A percentile compares a stretch with the other conserved stretches of the same genome.
Evolutionary conservation across 2,797 vertebrate genomes (phyloP).

Genomic region (Micromesistius poutassou): DNA sequence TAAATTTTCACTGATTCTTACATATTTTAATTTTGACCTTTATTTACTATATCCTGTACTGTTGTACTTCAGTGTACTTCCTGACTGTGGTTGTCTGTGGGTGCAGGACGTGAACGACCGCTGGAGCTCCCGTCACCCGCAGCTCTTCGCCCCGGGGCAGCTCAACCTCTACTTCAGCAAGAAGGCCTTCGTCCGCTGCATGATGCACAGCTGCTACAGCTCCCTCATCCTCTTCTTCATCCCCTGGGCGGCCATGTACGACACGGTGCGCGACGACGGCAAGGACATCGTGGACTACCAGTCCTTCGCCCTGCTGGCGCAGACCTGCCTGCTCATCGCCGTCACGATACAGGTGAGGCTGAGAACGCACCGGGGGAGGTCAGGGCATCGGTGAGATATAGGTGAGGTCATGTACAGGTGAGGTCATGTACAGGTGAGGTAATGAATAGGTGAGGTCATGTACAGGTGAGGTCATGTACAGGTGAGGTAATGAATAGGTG

Average conservation of each 20-base stretch:
- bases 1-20: no score
- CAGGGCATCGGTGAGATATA: slow-evolving; percentile 83
- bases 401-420: slow-evolving; percentile 76
- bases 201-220: slow-evolving; percentile 87
- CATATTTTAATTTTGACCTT: no score
- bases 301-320: slow-evolving; percentile 88
- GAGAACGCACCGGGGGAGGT: slow-evolving; percentile 68
- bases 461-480: neutral
- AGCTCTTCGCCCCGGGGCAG: slow-evolving; percentile 89
- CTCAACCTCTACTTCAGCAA: slow-evolving; percentile 89
- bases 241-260: slow-evolving; percentile 78
- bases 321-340: slow-evolving; percentile 85
- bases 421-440: neutral
- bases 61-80: no score
- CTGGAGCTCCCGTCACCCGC: slow-evolving; percentile 87
- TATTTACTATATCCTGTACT: no score
- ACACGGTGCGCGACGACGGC: slow-evolving; percentile 79
- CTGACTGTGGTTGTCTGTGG: neutral
- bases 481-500: neutral
- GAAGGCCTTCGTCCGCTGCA: slow-evolving; percentile 81
- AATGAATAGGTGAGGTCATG: neutral
- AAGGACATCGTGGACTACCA: slow-evolving; percentile 87
- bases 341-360: slow-evolving; percentile 83
- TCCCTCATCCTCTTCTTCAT: slow-evolving; percentile 93
- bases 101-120: slow-evolving; percentile 85